phyloP scores from a whole-genome alignment of 2,797 vertebrate genomes.

The Clamator glandarius region DNA sequence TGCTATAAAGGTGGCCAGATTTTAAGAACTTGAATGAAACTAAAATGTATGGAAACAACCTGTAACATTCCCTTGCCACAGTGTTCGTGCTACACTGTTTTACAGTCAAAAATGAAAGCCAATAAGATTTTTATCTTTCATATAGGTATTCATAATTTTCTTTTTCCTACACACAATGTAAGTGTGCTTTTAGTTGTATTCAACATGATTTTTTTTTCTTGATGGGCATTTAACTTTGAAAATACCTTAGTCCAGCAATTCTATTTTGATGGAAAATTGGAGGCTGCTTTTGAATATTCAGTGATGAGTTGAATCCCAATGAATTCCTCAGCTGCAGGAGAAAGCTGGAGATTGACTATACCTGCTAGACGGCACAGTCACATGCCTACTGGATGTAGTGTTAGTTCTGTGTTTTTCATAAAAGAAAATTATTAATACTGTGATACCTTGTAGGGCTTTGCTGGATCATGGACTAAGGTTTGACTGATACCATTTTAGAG shows the following conservation, averaged over 20 bases:
- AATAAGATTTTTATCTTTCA: neutral
- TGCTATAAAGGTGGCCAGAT: neutral
- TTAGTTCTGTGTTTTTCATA: neutral
- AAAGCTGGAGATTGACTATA: neutral
- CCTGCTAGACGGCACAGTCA: neutral
- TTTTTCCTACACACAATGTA: neutral
- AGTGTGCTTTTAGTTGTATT: neutral
- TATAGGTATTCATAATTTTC: neutral
- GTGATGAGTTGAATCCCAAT: neutral
- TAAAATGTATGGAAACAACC: neutral
- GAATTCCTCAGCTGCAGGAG: neutral
- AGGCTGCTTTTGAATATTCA: neutral
- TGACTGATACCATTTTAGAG: neutral
- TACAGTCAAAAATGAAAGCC: neutral
- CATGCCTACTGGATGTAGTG: neutral
- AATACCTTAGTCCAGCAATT: neutral
- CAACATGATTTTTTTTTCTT: neutral
- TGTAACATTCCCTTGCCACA: neutral
- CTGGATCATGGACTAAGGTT: neutral
- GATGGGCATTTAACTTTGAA: neutral
- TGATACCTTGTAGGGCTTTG: neutral
- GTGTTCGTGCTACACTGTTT: neutral
- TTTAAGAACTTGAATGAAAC: neutral
- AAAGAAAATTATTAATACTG: neutral
- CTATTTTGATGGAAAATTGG: neutral